Conservation (phyloP, 2,113 vertebrate species). For the Cryptomyrus ogoouensis region DNA sequence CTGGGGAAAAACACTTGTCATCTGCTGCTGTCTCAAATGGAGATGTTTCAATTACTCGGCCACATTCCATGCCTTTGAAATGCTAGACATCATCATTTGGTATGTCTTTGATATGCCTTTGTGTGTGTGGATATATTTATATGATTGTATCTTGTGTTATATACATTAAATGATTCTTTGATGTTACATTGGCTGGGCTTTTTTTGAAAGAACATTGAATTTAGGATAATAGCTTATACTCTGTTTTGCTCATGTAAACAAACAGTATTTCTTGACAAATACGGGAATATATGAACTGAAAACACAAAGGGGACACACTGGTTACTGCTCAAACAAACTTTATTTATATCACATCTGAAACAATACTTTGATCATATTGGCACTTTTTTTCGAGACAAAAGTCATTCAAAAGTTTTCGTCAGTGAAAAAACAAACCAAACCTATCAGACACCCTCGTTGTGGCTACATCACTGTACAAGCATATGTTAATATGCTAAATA, state of each 20-base stretch:
- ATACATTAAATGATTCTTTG: not conserved
- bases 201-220: not conserved
- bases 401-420: not conserved
- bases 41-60: constrained; percentile 38
- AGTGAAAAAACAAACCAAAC: not conserved
- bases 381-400: not conserved
- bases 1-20: constrained; percentile 21
- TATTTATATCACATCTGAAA: not conserved
- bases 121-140: not conserved
- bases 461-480: not conserved
- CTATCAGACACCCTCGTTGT: not conserved
- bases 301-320: not conserved
- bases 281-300: not conserved
- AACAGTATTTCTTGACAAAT: not conserved
- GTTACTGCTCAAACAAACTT: not conserved
- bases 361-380: not conserved
- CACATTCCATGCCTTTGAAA: not conserved
- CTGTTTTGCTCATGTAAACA: not conserved
- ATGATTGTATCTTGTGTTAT: not conserved
- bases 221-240: not conserved
- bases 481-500: not conserved
- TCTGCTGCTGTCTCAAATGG: constrained; percentile 13
- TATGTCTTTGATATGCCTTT: constrained; percentile 11
- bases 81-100: not conserved
- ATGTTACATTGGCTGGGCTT: not conserved